phyloP scores from a whole-genome alignment of 2,888 invertebrate species.

The Tipula helvola region DNA sequence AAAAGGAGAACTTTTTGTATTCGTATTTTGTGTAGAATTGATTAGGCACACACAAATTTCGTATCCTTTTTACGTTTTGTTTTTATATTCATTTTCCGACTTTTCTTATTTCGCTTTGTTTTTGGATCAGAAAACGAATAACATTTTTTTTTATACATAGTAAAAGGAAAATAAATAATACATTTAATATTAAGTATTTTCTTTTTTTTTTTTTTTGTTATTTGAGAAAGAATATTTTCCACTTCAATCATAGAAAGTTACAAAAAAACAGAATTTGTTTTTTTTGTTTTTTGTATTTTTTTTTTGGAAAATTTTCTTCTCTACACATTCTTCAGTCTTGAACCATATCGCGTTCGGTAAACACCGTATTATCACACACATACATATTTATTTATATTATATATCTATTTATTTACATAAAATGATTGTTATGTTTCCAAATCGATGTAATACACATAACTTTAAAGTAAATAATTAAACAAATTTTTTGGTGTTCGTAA shows the following conservation, averaged over 20 bases:
- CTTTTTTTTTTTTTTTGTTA: not conserved
- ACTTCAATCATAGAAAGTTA: not conserved
- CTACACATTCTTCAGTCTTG: constrained; percentile 28
- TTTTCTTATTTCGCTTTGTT: not conserved
- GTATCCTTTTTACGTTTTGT: not conserved
- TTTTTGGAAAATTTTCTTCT: not conserved
- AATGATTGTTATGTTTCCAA: not conserved
- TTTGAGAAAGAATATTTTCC: not conserved
- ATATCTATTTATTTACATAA: not conserved
- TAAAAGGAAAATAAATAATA: not conserved
- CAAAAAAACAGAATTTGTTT: not conserved
- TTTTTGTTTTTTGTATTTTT: not conserved
- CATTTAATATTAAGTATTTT: not conserved
- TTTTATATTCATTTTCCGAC: not conserved
- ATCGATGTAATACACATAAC: not conserved
- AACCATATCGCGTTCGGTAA: constrained; percentile 34
- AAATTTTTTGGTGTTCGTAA: not conserved
- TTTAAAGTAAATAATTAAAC: not conserved
- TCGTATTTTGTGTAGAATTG: not conserved
- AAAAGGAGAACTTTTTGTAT: not conserved
- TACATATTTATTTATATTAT: not conserved
- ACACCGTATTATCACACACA: constrained; percentile 18
- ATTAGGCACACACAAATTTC: not conserved
- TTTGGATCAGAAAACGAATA: not conserved
- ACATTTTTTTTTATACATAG: not conserved